phyloP scores from a whole-genome alignment of 2,888 invertebrate species.

The Xestia c-nigrum region DNA sequence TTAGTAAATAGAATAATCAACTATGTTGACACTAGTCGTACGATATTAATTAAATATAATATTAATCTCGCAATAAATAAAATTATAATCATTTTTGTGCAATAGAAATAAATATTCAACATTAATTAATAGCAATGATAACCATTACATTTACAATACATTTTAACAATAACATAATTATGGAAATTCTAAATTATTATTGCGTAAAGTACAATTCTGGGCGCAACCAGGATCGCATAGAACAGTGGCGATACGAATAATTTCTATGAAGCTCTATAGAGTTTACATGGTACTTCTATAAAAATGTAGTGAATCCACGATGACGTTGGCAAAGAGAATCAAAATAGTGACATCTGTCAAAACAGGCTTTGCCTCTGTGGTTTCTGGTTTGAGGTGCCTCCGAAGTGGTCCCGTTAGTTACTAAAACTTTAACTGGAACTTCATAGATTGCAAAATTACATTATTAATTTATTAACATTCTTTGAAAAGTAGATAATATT shows the following conservation, averaged over 20 bases:
- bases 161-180: background rate
- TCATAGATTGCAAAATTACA: background rate
- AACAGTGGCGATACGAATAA: background rate
- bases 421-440: background rate
- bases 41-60: background rate
- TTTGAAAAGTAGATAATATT: background rate
- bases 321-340: background rate
- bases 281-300: background rate
- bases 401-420: background rate
- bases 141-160: background rate
- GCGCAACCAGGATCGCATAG: background rate
- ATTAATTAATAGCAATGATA: background rate
- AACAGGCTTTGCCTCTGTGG: background rate
- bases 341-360: background rate
- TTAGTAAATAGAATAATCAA: too few relatives aligned
- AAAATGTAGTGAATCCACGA: background rate
- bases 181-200: background rate
- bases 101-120: background rate
- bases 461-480: background rate
- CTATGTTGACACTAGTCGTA: background rate
- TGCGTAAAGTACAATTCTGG: background rate
- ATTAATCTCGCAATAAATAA: background rate
- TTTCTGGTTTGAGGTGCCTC: background rate
- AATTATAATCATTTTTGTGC: background rate
- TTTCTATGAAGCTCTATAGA: background rate